Evolutionary conservation across 1,140 invertebrate species (phyloP), one percentile per base, ranked within the genome.

Genomic region (Linepithema humile): DNA sequence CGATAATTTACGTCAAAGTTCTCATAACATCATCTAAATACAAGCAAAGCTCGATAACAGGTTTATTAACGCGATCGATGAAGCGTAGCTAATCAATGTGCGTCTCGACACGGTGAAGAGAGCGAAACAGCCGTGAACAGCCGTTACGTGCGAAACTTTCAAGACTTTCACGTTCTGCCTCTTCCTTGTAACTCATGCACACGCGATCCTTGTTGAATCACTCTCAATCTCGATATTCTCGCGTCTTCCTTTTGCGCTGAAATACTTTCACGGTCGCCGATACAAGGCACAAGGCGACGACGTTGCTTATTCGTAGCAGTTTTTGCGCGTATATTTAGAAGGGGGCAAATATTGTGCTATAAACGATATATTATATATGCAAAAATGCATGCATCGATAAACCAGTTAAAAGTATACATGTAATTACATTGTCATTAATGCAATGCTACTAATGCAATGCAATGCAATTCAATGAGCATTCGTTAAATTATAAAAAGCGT

Each of bases 241-340:
- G 35, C 70, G 55, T 80, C 62, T 72, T 70, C 67, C 82, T 60
- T 67, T 73, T 73, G 40, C 74, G 62, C 55, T 73, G 26, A 60
- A 80, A 85, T 65, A 74, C 82, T 88, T 88, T 87, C 69, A 87
- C 62, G 82, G 48, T 65, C 83, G 67, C 70, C 86, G 38, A 70
- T 83, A n/a, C 77, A 73, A 40, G n/a, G n/a, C n/a, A n/a, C n/a
- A 45, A 69, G 69, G 12, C n/a, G 64, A 67, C 67, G 65, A 55
- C 32, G 48, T 67, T 73, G 50, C 74, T 82, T 69, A 85, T 82
- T 85, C 84, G 50, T 40, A 20, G 35, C 26, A 7, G 26, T 43
- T 60, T 26, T 67, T 60, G 50, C 3, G 38, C 59, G 43, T 38
- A 45, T 70, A 73, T 72, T 85, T 53, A 50, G 9, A 48, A 23